A percentile compares a stretch with the other conserved stretches of the same genome.
Conservation (phyloP, 1,140 invertebrate genomes). For the Drosophila sp. region DNA sequence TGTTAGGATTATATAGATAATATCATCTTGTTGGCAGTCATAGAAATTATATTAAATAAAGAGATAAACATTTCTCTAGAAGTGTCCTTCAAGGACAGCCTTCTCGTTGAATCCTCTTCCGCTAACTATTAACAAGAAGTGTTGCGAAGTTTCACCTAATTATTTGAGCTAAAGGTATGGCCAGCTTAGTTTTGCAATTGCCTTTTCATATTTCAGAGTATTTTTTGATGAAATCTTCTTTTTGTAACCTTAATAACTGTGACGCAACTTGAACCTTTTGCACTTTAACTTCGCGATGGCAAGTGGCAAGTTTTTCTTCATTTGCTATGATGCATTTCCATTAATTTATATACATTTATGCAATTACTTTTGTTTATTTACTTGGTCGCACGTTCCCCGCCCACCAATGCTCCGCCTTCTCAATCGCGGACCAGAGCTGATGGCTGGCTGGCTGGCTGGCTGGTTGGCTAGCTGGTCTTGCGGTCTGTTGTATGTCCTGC, state of each 20-base stretch:
- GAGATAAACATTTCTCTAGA: background rate
- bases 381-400: slow-evolving; percentile 44
- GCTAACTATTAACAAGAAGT: too few relatives aligned
- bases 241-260: background rate
- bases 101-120: too few relatives aligned
- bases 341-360: slow-evolving; percentile 81
- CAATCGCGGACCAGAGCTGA: background rate
- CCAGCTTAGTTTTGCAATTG: too few relatives aligned
- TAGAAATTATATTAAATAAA: background rate
- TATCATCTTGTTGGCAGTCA: background rate
- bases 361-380: slow-evolving; percentile 81
- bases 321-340: slow-evolving; percentile 76
- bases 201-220: too few relatives aligned
- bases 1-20: background rate
- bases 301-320: slow-evolving; percentile 45
- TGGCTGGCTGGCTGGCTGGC: background rate
- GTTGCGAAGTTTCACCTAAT: too few relatives aligned
- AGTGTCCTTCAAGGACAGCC: too few relatives aligned
- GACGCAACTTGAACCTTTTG: slow-evolving; percentile 54
- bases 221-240: too few relatives aligned
- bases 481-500: slow-evolving; percentile 38
- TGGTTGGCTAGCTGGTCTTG: background rate
- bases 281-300: slow-evolving; percentile 66
- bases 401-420: background rate
- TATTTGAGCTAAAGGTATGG: too few relatives aligned